These are phyloP conservation scores for Gymnopithys bicolor DNA, from an alignment of 2,797 vertebrate genomes.

Conservation along the genomic window DNA sequence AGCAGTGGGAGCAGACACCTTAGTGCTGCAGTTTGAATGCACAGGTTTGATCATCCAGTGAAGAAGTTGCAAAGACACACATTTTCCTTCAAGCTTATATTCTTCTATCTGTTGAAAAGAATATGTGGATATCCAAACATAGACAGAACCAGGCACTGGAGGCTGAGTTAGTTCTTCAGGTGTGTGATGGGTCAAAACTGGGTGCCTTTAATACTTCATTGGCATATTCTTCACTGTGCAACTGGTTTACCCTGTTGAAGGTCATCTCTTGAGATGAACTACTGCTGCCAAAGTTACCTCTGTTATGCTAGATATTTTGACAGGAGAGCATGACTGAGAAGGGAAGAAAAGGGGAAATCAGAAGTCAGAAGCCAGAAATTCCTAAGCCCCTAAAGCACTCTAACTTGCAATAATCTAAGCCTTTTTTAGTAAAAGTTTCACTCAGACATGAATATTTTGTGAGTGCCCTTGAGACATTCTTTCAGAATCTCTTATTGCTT, in stretches of 20 bases:
- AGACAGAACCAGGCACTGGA: rapidly evolving
- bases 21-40: background rate
- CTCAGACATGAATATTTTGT: background rate
- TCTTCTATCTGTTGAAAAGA: background rate
- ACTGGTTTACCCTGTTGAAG: background rate
- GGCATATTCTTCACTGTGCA: background rate
- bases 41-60: background rate
- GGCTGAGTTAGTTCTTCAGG: background rate
- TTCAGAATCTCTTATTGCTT: background rate
- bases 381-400: background rate
- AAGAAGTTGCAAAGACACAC: background rate
- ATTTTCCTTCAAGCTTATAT: background rate
- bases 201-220: background rate
- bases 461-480: background rate
- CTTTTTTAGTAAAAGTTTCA: background rate
- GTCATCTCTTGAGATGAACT: background rate
- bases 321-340: background rate
- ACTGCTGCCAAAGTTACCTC: background rate
- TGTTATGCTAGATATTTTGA: background rate
- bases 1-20: background rate
- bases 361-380: background rate
- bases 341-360: background rate
- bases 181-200: background rate
- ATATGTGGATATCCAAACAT: background rate
- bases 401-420: background rate